Conservation (phyloP, 2,113 vertebrate genomes). For the Anas platyrhynchos region DNA sequence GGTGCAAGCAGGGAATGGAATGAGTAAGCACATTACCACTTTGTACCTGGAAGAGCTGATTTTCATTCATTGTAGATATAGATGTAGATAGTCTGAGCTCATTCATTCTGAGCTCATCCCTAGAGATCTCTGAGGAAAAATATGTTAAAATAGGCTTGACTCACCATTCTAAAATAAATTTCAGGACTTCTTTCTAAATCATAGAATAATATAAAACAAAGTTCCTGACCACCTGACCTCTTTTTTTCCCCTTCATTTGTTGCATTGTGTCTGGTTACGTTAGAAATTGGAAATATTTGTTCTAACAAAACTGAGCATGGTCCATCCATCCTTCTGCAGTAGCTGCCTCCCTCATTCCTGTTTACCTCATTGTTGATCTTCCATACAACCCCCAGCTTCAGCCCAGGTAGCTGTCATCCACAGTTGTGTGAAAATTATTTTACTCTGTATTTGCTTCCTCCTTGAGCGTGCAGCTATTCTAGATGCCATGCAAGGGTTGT, state of each 20-base stretch:
- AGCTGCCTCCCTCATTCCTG: neutral
- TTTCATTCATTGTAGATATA: neutral
- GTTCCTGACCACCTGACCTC: neutral
- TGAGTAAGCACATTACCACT: neutral
- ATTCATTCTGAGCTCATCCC: neutral
- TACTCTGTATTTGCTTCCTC: neutral
- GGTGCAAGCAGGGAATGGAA: neutral
- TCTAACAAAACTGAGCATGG: neutral
- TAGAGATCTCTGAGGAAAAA: neutral
- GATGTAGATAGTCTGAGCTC: neutral
- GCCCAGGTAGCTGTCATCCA: neutral
- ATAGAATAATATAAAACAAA: neutral
- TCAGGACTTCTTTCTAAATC: neutral
- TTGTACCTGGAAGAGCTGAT: neutral
- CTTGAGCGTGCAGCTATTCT: neutral
- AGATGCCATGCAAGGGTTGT: neutral
- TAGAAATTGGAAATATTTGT: neutral
- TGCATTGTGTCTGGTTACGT: neutral
- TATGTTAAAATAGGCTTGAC: neutral
- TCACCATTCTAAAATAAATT: neutral
- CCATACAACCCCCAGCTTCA: neutral
- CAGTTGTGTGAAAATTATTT: neutral
- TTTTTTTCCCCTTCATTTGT: neutral
- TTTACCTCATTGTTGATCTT: neutral
- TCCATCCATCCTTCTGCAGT: neutral